A percentile compares a stretch with the other conserved stretches of the same genome.
Conservation (phyloP, 2,888 invertebrate genomes). For the Tyria jacobaeae region DNA sequence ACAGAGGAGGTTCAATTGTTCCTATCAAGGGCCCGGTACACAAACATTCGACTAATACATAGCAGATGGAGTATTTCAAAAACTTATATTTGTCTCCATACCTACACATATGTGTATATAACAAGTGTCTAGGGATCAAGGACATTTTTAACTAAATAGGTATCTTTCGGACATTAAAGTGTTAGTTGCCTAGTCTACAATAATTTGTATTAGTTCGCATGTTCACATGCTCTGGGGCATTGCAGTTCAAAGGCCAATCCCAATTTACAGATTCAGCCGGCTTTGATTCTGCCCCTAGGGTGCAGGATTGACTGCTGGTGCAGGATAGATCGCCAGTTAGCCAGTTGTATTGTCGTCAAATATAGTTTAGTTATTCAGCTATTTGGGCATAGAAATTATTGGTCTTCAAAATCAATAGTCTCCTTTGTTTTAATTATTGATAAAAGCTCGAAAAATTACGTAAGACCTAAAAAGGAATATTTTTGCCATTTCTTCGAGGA, state of each 20-base stretch:
- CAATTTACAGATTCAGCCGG: slow-evolving; percentile 40
- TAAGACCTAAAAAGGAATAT: too few species aligned
- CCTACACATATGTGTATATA: too few species aligned
- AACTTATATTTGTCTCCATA: too few species aligned
- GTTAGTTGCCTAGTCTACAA: slow-evolving; percentile 25
- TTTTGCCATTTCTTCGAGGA: too few species aligned
- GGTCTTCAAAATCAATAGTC: too few species aligned
- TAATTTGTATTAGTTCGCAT: slow-evolving; percentile 35
- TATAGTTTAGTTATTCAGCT: neutral
- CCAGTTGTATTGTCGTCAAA: neutral
- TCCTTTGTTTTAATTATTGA: too few species aligned
- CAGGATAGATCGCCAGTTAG: neutral
- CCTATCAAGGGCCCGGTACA: too few species aligned
- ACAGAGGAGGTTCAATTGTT: too few species aligned
- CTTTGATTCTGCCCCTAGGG: slow-evolving; percentile 26
- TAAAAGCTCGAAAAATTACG: too few species aligned
- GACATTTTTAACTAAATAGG: neutral
- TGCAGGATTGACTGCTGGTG: slow-evolving; percentile 2
- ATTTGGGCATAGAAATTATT: neutral
- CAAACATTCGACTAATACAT: too few species aligned
- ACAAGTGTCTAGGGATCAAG: too few species aligned
- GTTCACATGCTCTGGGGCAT: slow-evolving; percentile 27
- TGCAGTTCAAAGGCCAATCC: slow-evolving; percentile 37
- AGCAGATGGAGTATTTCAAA: too few species aligned
- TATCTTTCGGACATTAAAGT: neutral